phyloP scores from a whole-genome alignment of 2,797 vertebrate genomes.

The Epinephelus coioides region DNA sequence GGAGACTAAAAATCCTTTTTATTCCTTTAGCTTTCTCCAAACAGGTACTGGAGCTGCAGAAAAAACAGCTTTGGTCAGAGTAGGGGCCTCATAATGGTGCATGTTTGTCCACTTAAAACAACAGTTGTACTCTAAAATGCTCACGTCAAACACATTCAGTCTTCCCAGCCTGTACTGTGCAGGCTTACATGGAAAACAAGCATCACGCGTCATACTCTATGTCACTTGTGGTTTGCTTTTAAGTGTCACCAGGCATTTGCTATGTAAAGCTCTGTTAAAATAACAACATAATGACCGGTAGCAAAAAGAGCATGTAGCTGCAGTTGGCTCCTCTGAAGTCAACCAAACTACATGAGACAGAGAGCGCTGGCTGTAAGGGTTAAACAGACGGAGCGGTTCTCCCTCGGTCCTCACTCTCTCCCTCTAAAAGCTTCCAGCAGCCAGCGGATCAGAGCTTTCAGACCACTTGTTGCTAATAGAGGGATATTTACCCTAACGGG shows the following conservation, averaged over 20 bases:
- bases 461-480: conserved; percentile 76
- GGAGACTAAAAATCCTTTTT: no score
- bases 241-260: background rate
- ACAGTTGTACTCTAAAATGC: no score
- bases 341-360: background rate
- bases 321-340: background rate
- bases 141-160: no score
- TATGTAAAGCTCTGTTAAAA: background rate
- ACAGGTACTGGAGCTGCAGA: no score
- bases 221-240: background rate
- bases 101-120: no score
- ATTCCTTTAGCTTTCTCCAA: no score
- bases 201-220: no score
- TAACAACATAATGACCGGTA: background rate
- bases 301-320: background rate
- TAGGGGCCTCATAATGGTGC: no score
- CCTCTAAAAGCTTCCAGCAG: conserved; percentile 61
- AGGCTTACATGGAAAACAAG: no score
- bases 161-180: no score
- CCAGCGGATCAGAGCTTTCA: conserved; percentile 62
- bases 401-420: background rate
- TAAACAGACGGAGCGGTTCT: conserved; percentile 22
- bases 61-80: no score
- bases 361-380: background rate
- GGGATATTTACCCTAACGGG: conserved; percentile 67